phyloP scores from a whole-genome alignment of 92 coral and sea anemone genomes.

The Porites evermanni region DNA sequence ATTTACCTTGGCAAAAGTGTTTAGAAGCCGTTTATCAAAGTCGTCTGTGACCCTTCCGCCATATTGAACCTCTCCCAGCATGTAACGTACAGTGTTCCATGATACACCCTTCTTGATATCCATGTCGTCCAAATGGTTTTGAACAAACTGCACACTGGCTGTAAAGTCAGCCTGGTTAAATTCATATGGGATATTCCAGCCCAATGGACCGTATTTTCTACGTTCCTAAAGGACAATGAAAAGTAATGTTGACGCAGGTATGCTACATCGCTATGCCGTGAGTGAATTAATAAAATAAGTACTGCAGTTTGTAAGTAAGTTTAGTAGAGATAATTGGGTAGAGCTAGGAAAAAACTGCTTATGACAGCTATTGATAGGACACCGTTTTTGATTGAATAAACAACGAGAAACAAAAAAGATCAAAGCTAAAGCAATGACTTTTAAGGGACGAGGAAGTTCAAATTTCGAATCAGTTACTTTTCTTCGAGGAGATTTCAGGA shows the following conservation, averaged over 20 bases:
- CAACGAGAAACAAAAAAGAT: no score
- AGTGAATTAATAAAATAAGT: no score
- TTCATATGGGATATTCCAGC: slow-evolving; percentile 98
- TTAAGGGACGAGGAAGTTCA: no score
- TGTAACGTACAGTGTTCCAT: slow-evolving; percentile 97
- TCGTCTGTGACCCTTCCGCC: slow-evolving; percentile 97
- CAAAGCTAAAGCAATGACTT: no score
- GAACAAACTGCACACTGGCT: slow-evolving; percentile 98
- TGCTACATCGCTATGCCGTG: no score
- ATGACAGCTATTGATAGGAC: no score
- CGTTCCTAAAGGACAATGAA: slow-evolving; percentile 70
- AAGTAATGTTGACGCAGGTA: background rate
- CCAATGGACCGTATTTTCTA: slow-evolving; percentile 96
- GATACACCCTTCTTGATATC: slow-evolving; percentile 98
- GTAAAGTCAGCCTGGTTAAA: slow-evolving; percentile 99
- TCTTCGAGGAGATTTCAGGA: no score
- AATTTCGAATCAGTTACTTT: no score
- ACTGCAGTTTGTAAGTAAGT: no score
- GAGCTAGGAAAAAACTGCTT: no score
- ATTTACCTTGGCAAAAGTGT: slow-evolving; percentile 90
- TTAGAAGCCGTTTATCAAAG: slow-evolving; percentile 92
- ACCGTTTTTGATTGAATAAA: no score
- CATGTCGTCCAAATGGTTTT: slow-evolving; percentile 95
- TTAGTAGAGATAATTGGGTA: no score
- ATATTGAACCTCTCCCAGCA: slow-evolving; percentile 96